Base-by-base conservation (phyloP, 2,113 vertebrate genomes). In the Argyrosomus japonicus region DNA sequence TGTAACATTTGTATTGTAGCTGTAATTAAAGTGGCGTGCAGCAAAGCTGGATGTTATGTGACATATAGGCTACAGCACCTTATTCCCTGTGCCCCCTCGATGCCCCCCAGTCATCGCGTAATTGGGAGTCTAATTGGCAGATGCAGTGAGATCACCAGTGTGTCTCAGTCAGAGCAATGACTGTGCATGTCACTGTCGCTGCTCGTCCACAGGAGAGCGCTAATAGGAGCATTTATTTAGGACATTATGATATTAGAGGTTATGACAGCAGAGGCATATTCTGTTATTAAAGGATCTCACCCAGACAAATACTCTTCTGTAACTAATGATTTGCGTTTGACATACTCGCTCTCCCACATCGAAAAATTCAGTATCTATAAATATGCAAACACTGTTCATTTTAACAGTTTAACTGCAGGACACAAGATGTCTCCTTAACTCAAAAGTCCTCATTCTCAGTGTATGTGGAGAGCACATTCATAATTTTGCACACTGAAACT, bases 191-290 rank as follows among this genome's bases (percentile, higher is more conserved):
- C 50, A 40, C 19, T 56, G 67, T n/a, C 62, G 2, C 25, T 36
- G 17, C 7, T 54, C 13, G 10, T 68, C 89, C 89, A 75, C 87
- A 76, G 32, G 89, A 64, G 82, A 10, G 82, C 75, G 84, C 79
- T 75, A 36, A 77, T 10, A n/a, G 9, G 11, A 60, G 2, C 70
- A 50, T 7, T 54, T 3, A 56, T 5, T 3, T 12, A 12, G 27
- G 56, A 48, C 64, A 75, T 64, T 29, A 18, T 23, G 5, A 54
- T n/a, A 17, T 13, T 5, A 25, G 14, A 48, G 47, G 19, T 11
- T 21, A 10, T 29, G 57, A 45, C 36, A 57, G 21, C 47, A 15
- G 10, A 27, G 19, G 9, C 25, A 4, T 12, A 23, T 48, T 40
- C 21, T 67, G 36, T 3, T 18, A 23, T 64, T 29, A 23, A 64